A percentile compares a stretch with the other conserved stretches of the same genome.
Evolutionary conservation across 2,113 vertebrate species (phyloP).

Genomic region (Myotis yumanensis): DNA sequence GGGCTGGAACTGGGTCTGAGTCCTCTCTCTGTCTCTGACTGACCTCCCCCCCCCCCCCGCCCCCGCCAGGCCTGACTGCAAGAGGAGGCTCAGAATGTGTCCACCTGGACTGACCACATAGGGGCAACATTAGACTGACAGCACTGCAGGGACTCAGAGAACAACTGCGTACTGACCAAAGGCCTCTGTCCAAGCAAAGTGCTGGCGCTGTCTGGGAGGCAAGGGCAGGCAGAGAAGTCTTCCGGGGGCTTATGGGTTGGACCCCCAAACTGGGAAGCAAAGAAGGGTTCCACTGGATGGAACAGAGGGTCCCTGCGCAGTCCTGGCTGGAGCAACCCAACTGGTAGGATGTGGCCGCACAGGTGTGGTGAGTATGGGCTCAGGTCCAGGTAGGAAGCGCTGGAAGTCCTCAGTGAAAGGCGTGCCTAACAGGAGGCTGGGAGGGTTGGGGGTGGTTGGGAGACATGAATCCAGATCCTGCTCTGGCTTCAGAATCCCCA

Average conservation of each 20-base stretch:
- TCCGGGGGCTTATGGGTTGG: background rate
- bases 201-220: background rate
- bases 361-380: background rate
- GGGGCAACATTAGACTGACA: background rate
- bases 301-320: background rate
- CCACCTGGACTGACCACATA: background rate
- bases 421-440: background rate
- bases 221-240: background rate
- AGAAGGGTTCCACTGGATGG: background rate
- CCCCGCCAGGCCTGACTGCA: background rate
- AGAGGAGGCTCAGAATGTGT: background rate
- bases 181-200: background rate
- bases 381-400: background rate
- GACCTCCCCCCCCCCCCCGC: background rate
- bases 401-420: background rate
- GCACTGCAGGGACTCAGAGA: background rate
- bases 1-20: background rate
- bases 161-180: background rate
- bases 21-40: background rate
- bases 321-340: background rate
- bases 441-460: too few relatives aligned
- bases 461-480: background rate
- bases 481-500: background rate
- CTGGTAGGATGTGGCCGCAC: background rate
- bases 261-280: background rate